A percentile compares a stretch with the other conserved stretches of the same genome.
Conservation (phyloP, 2,113 vertebrate species). For the Anser cygnoides region DNA sequence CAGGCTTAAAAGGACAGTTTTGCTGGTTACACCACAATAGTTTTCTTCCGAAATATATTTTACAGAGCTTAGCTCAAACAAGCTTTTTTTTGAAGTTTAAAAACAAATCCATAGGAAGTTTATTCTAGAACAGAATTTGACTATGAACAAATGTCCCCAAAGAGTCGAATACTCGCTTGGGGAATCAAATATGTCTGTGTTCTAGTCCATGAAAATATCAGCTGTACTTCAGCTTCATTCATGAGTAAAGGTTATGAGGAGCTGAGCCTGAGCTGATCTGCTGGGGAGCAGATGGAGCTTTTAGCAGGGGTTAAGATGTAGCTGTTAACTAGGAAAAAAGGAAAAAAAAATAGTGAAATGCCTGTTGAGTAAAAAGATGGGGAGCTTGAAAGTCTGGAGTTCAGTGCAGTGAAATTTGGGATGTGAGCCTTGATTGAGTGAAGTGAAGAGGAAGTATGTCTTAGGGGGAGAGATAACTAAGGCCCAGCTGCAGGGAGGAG, state of each 20-base stretch:
- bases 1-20: background rate
- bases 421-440: background rate
- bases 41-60: background rate
- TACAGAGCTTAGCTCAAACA: background rate
- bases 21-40: background rate
- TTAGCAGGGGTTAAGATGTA: background rate
- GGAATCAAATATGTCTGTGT: background rate
- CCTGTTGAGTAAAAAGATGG: background rate
- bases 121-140: background rate
- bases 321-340: background rate
- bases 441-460: background rate
- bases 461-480: background rate
- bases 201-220: background rate
- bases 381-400: background rate
- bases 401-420: background rate
- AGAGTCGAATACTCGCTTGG: background rate
- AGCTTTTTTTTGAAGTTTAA: background rate
- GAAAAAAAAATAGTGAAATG: background rate
- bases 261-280: background rate
- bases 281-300: background rate
- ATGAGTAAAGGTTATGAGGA: background rate
- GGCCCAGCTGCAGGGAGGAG: slow-evolving; percentile 1
- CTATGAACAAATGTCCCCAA: accelerated
- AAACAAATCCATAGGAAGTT: background rate
- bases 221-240: background rate